Base-by-base conservation (phyloP, 2,888 invertebrate genomes). In the Mechanitis messenoides region DNA sequence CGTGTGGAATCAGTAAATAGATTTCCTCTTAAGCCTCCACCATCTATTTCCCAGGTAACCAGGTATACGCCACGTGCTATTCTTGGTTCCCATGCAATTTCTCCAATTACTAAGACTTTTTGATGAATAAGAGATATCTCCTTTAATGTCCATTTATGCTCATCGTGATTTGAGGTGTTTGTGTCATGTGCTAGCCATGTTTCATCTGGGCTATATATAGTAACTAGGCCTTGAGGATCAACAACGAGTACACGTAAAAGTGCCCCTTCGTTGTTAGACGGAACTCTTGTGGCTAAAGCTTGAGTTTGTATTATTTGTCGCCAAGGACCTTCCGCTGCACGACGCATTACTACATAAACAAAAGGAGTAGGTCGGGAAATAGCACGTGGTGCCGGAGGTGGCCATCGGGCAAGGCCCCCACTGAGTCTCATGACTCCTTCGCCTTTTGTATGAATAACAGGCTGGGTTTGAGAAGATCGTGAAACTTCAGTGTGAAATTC, bases 11-110 rank as follows among this genome's bases (percentile, higher is more conserved):
- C 95, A 53, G 95, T 95, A 83, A 95, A 94, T 68, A 95, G 90
- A 84, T 95, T 95, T 69, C 95, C 95, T 85, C 94, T 95, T 65
- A 95, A 88, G 68, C 95, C 95, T 71, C 95, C 95, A 63, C 95
- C 95, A 75, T 94, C 94, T 60, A 95, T 94, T 91, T 95, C 95
- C 95, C 95, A 95, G 66, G 95, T 95, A 59, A 95, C 95, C 75
- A 95, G 90, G 84, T 95, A 95, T 63, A 95, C 93, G 35, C 92
- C 93, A 59, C 92, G 91, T 61, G 86, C 90, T 76, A 92, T 91
- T 83, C 92, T 92, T 9, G 93, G 92, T 72, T 93, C 93, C 94
- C 94, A 94, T 56, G 93, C 93, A 69, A 94, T 93, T 85, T 94
- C 94, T 53, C 94, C 94, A 69, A 94, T 94, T 50, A 93, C 92